phyloP scores from a whole-genome alignment of 2,797 vertebrate species.

The Enteromius unitaeniatus region DNA sequence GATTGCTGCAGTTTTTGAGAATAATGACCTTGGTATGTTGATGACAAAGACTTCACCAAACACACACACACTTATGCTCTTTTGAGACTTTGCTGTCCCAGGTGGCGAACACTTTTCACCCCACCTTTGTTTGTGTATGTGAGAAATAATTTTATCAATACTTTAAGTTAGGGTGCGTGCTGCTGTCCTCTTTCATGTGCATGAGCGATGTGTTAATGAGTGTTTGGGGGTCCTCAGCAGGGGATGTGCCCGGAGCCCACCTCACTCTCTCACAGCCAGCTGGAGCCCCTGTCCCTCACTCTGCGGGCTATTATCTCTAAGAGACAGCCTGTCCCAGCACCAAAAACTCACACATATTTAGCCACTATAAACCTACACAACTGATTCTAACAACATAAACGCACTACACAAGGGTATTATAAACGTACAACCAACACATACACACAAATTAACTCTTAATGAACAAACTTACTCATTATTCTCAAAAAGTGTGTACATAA shows the following conservation, averaged over 20 bases:
- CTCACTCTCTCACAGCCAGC: slow-evolving; percentile 58
- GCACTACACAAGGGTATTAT: slow-evolving; percentile 35
- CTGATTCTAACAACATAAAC: slow-evolving; percentile 37
- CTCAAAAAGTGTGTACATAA: not conserved
- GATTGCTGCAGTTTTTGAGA: slow-evolving; percentile 41
- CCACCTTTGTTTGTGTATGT: slow-evolving; percentile 30
- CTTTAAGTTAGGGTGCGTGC: slow-evolving; percentile 47
- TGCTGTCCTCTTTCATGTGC: slow-evolving; percentile 45
- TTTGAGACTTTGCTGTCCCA: slow-evolving; percentile 16
- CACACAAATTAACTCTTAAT: slow-evolving; percentile 41
- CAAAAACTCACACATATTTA: slow-evolving; percentile 68
- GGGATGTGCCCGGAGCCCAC: slow-evolving; percentile 44
- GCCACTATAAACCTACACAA: slow-evolving; percentile 16
- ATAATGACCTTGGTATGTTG: slow-evolving; percentile 49
- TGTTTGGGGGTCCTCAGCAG: slow-evolving; percentile 53
- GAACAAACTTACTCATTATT: not conserved
- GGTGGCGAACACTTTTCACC: slow-evolving; percentile 13
- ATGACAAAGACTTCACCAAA: slow-evolving; percentile 29
- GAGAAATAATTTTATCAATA: slow-evolving; percentile 40
- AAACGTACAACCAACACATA: slow-evolving; percentile 51
- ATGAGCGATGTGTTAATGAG: slow-evolving; percentile 59
- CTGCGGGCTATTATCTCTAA: slow-evolving; percentile 79
- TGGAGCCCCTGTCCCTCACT: slow-evolving; percentile 63
- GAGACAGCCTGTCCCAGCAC: slow-evolving; percentile 76
- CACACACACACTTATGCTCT: not conserved